These are phyloP conservation scores for Tachina grossa DNA, from an alignment of 2,888 invertebrate species.

Conservation along the genomic window DNA sequence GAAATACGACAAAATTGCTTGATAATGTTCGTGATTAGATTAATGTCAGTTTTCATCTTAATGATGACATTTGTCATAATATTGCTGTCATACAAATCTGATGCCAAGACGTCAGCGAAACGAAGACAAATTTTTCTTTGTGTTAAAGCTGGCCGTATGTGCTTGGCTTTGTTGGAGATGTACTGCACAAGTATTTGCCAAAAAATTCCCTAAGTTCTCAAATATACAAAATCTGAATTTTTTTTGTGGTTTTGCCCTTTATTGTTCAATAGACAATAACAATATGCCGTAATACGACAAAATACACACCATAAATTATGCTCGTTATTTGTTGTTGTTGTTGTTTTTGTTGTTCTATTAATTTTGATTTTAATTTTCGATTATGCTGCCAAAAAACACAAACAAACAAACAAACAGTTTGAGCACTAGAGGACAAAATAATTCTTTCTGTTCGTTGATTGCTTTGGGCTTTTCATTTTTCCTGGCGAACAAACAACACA, in stretches of 20 bases:
- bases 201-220: too few species aligned
- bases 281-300: slow-evolving; percentile 1
- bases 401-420: background rate
- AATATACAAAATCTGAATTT: background rate
- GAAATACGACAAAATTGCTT: too few species aligned
- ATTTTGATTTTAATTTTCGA: slow-evolving; percentile 65
- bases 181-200: too few species aligned
- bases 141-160: too few species aligned
- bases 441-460: background rate
- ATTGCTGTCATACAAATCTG: too few species aligned
- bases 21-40: too few species aligned
- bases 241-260: background rate
- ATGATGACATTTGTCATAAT: too few species aligned
- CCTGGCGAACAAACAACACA: too few species aligned
- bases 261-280: background rate
- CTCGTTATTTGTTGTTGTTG: background rate
- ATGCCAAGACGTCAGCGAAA: too few species aligned
- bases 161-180: too few species aligned
- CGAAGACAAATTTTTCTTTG: too few species aligned
- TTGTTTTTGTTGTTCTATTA: slow-evolving; percentile 32
- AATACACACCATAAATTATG: slow-evolving; percentile 10
- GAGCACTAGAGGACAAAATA: background rate
- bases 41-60: too few species aligned
- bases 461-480: background rate
- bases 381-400: slow-evolving; percentile 41